Evolutionary conservation across 2,888 invertebrate genomes (phyloP), one percentile per base, ranked within the genome.

Genomic region (Dasysyrphus tricinctus): DNA sequence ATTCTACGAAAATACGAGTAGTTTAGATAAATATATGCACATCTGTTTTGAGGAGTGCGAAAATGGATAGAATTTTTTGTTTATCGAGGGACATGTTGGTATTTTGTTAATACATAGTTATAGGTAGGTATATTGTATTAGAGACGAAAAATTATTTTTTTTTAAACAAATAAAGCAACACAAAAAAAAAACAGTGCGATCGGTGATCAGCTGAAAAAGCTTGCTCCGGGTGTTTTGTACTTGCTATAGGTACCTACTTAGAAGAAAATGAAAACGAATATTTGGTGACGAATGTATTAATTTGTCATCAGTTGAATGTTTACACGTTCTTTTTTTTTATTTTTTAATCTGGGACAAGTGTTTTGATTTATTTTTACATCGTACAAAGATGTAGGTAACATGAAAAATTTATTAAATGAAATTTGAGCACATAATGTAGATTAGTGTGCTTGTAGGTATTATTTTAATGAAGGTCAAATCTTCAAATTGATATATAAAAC

Each of bases 31-130:
- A 11, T 29, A 29, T 19, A n/a, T n/a, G n/a, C n/a, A n/a, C 14
- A 67, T 8, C 7, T 54, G 12, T 39, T 74, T 44, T 29, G 47
- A 67, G 42, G 63, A 61, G 61, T 56, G 42, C 69, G 77, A 49
- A 77, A 85, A 49, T 61, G 47, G 76, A 56, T 47, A 54, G 42
- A 29, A 42, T n/a, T 14, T 65, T 34, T 32, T 42, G 16, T 39
- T 49, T 65, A 70, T 81, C 70, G 44, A 3, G 47, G 61, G 11
- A n/a, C 54, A 65, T 61, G 54, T 5, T 56, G 75, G 14, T 5
- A 70, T 47, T 63, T 63, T 70, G 37, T 69, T 14, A 49, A 14
- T 12, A 44, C n/a, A n/a, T n/a, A n/a, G n/a, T 11, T 9, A 24
- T 59, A n/a, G n/a, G n/a, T n/a, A n/a, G n/a, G n/a, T n/a, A n/a